Conservation (phyloP, 1,140 invertebrate genomes). For the Oncopodura yosiiana region DNA sequence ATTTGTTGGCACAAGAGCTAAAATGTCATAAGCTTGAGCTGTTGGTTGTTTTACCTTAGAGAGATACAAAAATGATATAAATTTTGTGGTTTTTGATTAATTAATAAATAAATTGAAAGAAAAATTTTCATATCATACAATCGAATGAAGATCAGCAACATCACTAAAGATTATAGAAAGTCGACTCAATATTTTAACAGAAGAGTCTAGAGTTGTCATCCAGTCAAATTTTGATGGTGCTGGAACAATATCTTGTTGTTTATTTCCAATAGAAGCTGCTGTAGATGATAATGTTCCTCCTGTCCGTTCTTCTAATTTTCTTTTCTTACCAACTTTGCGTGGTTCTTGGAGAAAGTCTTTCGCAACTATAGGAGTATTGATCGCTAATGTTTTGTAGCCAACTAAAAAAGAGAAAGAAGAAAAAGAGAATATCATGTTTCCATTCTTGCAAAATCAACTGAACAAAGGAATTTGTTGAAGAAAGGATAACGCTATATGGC, state of each 20-base stretch:
- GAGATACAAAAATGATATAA: conserved; percentile 1
- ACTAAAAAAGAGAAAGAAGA: conserved; percentile 7
- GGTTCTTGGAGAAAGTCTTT: neutral
- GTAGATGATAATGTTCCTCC: conserved; percentile 21
- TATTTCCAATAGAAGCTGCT: neutral
- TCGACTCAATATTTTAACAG: conserved; percentile 22
- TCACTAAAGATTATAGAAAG: conserved; percentile 28
- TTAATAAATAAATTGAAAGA: neutral
- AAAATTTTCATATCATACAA: conserved; percentile 16
- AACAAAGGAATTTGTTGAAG: neutral
- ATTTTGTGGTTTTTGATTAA: neutral
- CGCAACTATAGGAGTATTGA: conserved; percentile 29
- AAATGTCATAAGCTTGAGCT: conserved; percentile 20
- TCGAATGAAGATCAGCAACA: conserved; percentile 19
- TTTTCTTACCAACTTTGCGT: conserved; percentile 25
- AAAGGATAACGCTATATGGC: neutral
- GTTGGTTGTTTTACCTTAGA: conserved; percentile 21
- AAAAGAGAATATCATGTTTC: neutral
- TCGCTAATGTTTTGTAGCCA: conserved; percentile 22
- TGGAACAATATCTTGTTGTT: neutral
- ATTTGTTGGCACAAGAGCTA: conserved; percentile 28
- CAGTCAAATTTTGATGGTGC: conserved; percentile 12
- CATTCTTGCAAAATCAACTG: neutral
- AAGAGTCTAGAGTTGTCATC: conserved; percentile 11
- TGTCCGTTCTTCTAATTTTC: conserved; percentile 26